A percentile compares a stretch with the other conserved stretches of the same genome.
Conservation (phyloP, 2,797 vertebrate genomes). For the Macrochelys suwanniensis region DNA sequence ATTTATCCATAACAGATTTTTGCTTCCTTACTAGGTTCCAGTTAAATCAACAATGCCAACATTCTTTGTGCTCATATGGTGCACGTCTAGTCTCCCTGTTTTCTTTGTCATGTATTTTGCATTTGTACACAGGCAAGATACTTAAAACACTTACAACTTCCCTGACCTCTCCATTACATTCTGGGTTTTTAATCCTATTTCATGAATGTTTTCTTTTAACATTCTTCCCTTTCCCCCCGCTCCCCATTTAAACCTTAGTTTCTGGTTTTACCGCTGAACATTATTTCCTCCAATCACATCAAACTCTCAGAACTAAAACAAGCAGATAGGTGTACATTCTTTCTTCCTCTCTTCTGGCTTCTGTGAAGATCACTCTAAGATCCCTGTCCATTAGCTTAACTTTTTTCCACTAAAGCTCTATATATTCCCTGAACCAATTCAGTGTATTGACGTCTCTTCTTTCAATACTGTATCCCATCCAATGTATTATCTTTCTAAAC, state of each 20-base stretch:
- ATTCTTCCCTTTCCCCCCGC: neutral
- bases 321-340: too few species aligned
- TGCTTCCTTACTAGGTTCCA: constrained; percentile 20
- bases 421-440: neutral
- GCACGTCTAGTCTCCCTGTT: neutral
- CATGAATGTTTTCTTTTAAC: neutral
- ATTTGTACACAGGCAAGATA: neutral
- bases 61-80: neutral
- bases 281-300: neutral
- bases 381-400: neutral
- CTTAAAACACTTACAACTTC: neutral
- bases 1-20: constrained; percentile 25
- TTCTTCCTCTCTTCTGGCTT: neutral
- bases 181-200: neutral
- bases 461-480: neutral
- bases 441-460: neutral
- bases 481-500: neutral
- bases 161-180: neutral
- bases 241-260: neutral
- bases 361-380: neutral
- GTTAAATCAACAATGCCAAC: constrained; percentile 22
- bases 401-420: neutral
- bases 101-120: accelerated
- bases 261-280: neutral
- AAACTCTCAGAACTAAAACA: neutral